Conservation (phyloP, 2,888 invertebrate species). For the Perithous albicinctus region DNA sequence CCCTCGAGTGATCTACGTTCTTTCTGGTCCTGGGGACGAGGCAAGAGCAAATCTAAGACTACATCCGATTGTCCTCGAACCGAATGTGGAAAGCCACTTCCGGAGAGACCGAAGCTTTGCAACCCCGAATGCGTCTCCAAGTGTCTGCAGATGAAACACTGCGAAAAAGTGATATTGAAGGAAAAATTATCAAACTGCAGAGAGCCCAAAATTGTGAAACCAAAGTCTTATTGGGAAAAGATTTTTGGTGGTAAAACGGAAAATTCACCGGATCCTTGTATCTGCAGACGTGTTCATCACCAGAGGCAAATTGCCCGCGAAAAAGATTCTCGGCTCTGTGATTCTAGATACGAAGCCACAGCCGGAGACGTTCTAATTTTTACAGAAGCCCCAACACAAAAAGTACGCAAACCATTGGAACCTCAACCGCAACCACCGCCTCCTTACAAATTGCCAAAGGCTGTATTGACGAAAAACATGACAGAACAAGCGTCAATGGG, state of each 20-base stretch:
- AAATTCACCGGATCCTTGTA: constrained; percentile 37
- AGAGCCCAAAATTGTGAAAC: constrained; percentile 22
- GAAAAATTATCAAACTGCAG: constrained; percentile 55
- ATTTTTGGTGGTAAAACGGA: constrained; percentile 24
- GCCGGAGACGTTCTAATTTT: constrained; percentile 68
- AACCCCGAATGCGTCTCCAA: constrained; percentile 60
- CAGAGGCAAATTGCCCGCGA: constrained; percentile 60
- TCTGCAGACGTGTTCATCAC: constrained; percentile 14
- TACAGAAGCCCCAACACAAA: constrained; percentile 45
- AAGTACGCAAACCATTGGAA: constrained; percentile 24
- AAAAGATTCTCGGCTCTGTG: constrained; percentile 68
- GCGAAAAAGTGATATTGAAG: constrained; percentile 43
- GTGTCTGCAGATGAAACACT: constrained; percentile 47
- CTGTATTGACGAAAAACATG: constrained; percentile 66
- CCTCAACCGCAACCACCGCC: constrained; percentile 68
- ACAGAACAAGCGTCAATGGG: constrained; percentile 31
- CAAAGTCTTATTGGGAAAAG: constrained; percentile 57
- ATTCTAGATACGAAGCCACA: constrained; percentile 69
- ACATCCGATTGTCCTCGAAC: constrained; percentile 9
- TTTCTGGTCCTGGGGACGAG: constrained; percentile 59
- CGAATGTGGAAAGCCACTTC: constrained; percentile 48
- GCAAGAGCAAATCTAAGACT: constrained; percentile 28
- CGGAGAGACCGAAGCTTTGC: constrained; percentile 39
- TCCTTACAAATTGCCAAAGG: constrained; percentile 64
- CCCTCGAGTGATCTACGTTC: constrained; percentile 37